Evolutionary conservation across 2,797 vertebrate species (phyloP).

Genomic region (Gorsachius magnificus): DNA sequence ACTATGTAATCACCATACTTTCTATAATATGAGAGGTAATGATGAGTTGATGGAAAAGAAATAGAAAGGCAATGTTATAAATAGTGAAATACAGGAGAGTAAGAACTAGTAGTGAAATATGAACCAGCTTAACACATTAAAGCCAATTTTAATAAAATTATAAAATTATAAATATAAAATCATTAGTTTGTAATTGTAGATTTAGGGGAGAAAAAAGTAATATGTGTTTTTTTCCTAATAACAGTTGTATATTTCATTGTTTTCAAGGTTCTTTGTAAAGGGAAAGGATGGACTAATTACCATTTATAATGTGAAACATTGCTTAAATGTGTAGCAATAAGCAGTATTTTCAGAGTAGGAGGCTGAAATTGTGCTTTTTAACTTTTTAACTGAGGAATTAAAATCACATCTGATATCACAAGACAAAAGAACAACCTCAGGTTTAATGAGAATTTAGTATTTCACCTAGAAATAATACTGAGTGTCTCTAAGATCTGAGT

Average conservation of each 20-base stretch:
- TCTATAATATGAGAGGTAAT: not conserved
- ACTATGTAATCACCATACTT: not conserved
- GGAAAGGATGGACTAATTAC: not conserved
- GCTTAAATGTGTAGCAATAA: not conserved
- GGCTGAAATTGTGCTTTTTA: slow-evolving; percentile 8
- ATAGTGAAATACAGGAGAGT: not conserved
- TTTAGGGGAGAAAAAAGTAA: not conserved
- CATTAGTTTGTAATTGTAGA: not conserved
- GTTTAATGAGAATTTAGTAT: not conserved
- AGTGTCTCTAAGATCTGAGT: not conserved
- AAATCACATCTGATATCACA: not conserved
- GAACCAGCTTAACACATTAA: not conserved
- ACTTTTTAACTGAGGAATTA: not conserved
- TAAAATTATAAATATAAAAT: too few species aligned
- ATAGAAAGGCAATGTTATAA: not conserved
- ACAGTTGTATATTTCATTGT: not conserved
- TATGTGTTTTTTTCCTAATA: not conserved
- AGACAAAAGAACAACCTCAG: not conserved
- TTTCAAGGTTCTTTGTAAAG: not conserved
- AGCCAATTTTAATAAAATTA: not conserved
- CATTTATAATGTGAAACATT: slow-evolving; percentile 1
- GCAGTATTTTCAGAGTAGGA: slow-evolving; percentile 22
- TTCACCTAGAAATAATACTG: not conserved
- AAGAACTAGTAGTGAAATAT: not conserved
- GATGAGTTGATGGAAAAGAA: not conserved